These are phyloP conservation scores for Actinia equina DNA, from an alignment of 64 coral and sea anemone genomes.

Conservation along the genomic window DNA sequence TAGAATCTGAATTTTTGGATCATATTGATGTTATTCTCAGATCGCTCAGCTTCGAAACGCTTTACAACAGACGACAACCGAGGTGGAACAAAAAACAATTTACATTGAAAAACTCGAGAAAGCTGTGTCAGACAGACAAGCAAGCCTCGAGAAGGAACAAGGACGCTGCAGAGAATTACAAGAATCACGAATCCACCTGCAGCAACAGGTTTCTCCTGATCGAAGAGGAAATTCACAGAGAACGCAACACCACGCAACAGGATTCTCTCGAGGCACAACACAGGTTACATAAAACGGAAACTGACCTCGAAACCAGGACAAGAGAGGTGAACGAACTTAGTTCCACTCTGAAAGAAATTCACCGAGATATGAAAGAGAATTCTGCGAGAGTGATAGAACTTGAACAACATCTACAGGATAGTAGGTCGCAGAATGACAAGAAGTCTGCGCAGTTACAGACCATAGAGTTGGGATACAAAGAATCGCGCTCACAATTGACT, in stretches of 20 bases:
- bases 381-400: conserved; percentile 88
- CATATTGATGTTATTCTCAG: conserved; percentile 32
- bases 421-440: conserved; percentile 68
- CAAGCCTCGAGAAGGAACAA: conserved; percentile 62
- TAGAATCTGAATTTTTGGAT: neutral
- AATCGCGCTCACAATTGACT: conserved; percentile 65
- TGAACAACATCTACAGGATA: conserved; percentile 80
- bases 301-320: conserved; percentile 77
- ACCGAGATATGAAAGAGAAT: conserved; percentile 92
- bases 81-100: conserved; percentile 62
- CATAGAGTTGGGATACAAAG: conserved; percentile 77
- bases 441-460: conserved; percentile 81
- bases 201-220: conserved; percentile 80
- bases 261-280: conserved; percentile 69
- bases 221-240: conserved; percentile 79
- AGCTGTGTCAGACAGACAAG: conserved; percentile 69
- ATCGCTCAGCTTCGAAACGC: conserved; percentile 69
- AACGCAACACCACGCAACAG: conserved; percentile 60
- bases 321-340: conserved; percentile 85
- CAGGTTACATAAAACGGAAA: conserved; percentile 59
- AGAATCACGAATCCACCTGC: conserved; percentile 61
- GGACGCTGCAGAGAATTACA: conserved; percentile 62
- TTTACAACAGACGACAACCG: conserved; percentile 49
- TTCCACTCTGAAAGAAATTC: conserved; percentile 77
- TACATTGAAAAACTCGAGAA: conserved; percentile 64